phyloP scores from a whole-genome alignment of 2,888 invertebrate species.

The Julus scanicus region DNA sequence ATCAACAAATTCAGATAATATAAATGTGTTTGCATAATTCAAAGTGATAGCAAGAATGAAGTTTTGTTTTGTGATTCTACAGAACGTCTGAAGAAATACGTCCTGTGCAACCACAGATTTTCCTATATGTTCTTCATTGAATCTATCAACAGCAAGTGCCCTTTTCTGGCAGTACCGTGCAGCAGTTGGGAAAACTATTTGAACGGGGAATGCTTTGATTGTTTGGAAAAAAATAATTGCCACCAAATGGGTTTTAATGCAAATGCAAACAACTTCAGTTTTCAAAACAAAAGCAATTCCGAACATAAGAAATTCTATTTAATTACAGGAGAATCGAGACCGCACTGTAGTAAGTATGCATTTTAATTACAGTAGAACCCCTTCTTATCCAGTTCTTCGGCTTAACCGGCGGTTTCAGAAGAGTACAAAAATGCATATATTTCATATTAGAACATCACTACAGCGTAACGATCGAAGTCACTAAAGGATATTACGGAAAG shows the following conservation, averaged over 20 bases:
- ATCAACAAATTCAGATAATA: neutral
- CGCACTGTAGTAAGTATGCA: conserved; percentile 30
- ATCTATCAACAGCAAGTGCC: conserved; percentile 81
- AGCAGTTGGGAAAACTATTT: conserved; percentile 74
- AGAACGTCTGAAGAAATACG: conserved; percentile 74
- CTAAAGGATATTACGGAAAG: conserved; percentile 51
- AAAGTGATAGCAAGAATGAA: neutral
- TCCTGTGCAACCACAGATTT: conserved; percentile 89
- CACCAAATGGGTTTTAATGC: conserved; percentile 41
- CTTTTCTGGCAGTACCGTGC: conserved; percentile 82
- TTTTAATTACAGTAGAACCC: no score
- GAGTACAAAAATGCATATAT: neutral
- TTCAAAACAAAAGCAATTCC: neutral
- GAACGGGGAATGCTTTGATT: conserved; percentile 64
- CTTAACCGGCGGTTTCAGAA: no score
- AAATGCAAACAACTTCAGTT: neutral
- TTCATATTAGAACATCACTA: conserved; percentile 53
- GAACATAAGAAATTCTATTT: conserved; percentile 44
- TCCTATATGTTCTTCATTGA: conserved; percentile 86
- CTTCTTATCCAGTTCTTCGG: no score
- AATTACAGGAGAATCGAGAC: conserved; percentile 49
- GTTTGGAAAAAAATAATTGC: conserved; percentile 58
- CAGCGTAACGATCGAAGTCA: conserved; percentile 12
- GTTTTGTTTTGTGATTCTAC: conserved; percentile 26
- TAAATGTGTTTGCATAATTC: neutral